Evolutionary conservation across 2,888 invertebrate species (phyloP).

Genomic region (Epinotia ramella): DNA sequence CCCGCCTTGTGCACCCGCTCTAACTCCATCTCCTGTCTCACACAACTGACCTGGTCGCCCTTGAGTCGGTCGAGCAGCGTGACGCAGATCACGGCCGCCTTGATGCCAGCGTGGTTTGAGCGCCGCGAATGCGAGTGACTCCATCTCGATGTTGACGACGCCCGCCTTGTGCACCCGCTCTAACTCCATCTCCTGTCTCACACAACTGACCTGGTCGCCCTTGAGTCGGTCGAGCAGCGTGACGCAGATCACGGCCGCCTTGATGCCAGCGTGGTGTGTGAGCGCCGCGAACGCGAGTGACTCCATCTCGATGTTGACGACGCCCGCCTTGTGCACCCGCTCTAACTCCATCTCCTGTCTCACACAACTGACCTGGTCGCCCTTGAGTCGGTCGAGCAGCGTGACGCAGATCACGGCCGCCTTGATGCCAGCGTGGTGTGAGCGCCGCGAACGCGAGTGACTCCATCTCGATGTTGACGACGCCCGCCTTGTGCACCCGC

Average conservation of each 20-base stretch:
- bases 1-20: too few species aligned
- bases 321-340: slow-evolving; percentile 90
- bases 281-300: slow-evolving; percentile 94
- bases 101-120: too few species aligned
- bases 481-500: too few species aligned
- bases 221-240: slow-evolving; percentile 95
- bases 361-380: slow-evolving; percentile 86
- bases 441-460: slow-evolving; percentile 60
- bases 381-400: slow-evolving; percentile 93
- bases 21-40: too few species aligned
- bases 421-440: slow-evolving; percentile 93
- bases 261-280: slow-evolving; percentile 96
- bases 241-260: slow-evolving; percentile 96
- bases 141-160: too few species aligned
- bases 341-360: slow-evolving; percentile 85
- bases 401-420: slow-evolving; percentile 98
- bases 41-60: too few species aligned
- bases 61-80: too few species aligned
- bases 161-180: too few species aligned
- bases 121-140: too few species aligned
- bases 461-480: too few species aligned
- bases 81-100: too few species aligned
- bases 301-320: slow-evolving; percentile 95
- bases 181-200: too few species aligned
- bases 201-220: slow-evolving; percentile 92